These are phyloP conservation scores for Lordiphosa clarofinis DNA, from an alignment of 1,140 invertebrate species.

Conservation along the genomic window DNA sequence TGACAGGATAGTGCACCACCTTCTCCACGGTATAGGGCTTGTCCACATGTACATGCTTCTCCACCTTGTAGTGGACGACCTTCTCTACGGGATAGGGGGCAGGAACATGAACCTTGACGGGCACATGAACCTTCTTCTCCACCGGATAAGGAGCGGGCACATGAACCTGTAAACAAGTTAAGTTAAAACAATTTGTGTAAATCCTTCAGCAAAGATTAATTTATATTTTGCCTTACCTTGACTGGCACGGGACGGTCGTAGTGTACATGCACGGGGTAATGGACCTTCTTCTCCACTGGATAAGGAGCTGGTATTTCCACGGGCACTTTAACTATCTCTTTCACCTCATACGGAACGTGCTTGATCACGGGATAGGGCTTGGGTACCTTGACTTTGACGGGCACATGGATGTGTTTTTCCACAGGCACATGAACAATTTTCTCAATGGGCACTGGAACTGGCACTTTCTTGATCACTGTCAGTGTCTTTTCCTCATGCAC, in stretches of 20 bases:
- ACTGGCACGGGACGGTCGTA: conserved; percentile 84
- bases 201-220: no score
- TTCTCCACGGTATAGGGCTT: conserved; percentile 87
- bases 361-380: conserved; percentile 84
- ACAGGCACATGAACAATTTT: conserved; percentile 82
- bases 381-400: conserved; percentile 82
- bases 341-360: conserved; percentile 83
- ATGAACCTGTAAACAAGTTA: conserved; percentile 80
- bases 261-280: conserved; percentile 82
- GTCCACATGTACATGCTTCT: conserved; percentile 85
- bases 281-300: conserved; percentile 84
- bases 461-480: conserved; percentile 87
- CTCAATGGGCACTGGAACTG: conserved; percentile 83
- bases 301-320: conserved; percentile 83
- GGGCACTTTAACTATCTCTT: conserved; percentile 84
- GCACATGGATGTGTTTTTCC: conserved; percentile 82
- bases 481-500: conserved; percentile 85
- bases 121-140: conserved; percentile 84
- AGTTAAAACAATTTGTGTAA: neutral
- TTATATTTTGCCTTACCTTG: conserved; percentile 60
- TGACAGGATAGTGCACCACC: conserved; percentile 85
- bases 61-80: conserved; percentile 84
- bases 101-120: conserved; percentile 85
- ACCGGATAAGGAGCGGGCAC: conserved; percentile 84
- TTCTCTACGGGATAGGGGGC: conserved; percentile 88